These are phyloP conservation scores for Cephonodes hylas DNA, from an alignment of 2,888 invertebrate genomes.

Conservation along the genomic window DNA sequence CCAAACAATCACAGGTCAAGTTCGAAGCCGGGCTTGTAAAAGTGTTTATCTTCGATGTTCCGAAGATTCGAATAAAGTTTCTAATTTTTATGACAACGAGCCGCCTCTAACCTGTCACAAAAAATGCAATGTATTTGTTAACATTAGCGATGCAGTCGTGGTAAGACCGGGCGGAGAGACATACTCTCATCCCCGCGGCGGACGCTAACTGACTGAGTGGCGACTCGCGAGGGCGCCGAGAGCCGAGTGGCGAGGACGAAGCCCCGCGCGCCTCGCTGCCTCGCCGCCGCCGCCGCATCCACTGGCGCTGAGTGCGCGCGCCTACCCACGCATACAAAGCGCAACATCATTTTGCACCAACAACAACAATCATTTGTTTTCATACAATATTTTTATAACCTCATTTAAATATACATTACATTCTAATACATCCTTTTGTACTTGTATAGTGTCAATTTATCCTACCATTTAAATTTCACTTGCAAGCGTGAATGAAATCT, in stretches of 20 bases:
- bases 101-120: slow-evolving; percentile 40
- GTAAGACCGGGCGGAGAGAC: slow-evolving; percentile 43
- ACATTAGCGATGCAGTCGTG: slow-evolving; percentile 54
- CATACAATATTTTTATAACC: neutral
- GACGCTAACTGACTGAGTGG: slow-evolving; percentile 56
- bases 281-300: slow-evolving; percentile 41
- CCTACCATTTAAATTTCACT: no score
- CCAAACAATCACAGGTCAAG: slow-evolving; percentile 76
- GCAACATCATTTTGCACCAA: slow-evolving; percentile 28
- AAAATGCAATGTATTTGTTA: slow-evolving; percentile 54
- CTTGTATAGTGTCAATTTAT: no score
- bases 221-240: slow-evolving; percentile 65
- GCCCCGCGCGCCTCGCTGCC: slow-evolving; percentile 57
- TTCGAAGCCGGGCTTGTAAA: slow-evolving; percentile 58
- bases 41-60: slow-evolving; percentile 35
- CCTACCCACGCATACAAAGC: slow-evolving; percentile 49
- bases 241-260: slow-evolving; percentile 51
- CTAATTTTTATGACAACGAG: slow-evolving; percentile 33
- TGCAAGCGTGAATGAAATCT: no score
- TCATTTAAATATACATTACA: no score
- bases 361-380: neutral
- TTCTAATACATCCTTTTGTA: no score
- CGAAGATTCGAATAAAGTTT: slow-evolving; percentile 40
- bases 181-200: slow-evolving; percentile 53
- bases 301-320: slow-evolving; percentile 64